phyloP scores from a whole-genome alignment of 1,140 invertebrate species.

The Leptinotarsa undecemlineata region DNA sequence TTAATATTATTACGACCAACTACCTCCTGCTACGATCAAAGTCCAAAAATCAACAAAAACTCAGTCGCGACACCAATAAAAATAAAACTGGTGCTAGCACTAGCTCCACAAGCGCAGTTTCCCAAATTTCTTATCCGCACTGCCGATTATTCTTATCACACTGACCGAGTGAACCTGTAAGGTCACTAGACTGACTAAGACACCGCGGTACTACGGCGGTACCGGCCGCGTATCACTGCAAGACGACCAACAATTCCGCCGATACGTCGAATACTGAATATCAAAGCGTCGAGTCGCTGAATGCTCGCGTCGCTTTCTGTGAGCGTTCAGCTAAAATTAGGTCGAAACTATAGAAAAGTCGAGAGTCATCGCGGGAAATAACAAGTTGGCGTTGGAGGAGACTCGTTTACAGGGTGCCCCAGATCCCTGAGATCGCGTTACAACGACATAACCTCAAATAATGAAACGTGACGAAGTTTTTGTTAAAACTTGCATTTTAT shows the following conservation, averaged over 20 bases:
- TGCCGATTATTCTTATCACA: not conserved
- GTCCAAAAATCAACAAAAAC: no score
- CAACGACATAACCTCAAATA: no score
- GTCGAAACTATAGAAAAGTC: not conserved
- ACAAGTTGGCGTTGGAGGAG: not conserved
- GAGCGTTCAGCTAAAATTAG: not conserved
- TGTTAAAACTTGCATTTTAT: no score
- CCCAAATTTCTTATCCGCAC: conserved; percentile 11
- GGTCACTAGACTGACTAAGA: not conserved
- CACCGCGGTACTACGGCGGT: not conserved
- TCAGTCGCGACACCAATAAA: no score
- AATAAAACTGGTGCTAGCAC: no score
- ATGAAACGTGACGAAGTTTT: no score
- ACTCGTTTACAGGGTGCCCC: no score
- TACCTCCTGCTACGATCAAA: no score
- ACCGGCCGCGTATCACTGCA: not conserved
- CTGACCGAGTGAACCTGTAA: not conserved
- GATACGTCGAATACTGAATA: not conserved
- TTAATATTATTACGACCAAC: no score
- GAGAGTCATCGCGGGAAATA: not conserved
- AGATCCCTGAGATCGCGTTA: no score
- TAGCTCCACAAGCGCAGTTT: no score
- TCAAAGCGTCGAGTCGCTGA: not conserved
- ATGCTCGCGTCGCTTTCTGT: not conserved
- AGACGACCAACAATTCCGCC: not conserved